phyloP scores from a whole-genome alignment of 1,140 invertebrate species.

The Proctacanthus coquilletti region DNA sequence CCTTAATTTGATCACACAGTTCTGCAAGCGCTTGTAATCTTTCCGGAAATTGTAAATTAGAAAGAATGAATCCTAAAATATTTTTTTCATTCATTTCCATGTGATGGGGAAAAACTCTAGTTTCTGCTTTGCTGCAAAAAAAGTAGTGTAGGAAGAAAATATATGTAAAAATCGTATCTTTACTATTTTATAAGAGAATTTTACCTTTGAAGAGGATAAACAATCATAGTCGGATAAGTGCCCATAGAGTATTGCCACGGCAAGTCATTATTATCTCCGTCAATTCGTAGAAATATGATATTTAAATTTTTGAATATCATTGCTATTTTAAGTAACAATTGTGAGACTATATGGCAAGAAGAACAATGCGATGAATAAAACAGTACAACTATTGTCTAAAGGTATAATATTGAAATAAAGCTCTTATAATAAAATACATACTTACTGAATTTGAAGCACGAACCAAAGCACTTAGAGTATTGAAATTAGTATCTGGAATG shows the following conservation, averaged over 20 bases:
- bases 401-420: conserved; percentile 14
- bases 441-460: too few relatives aligned
- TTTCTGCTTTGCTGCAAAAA: conserved; percentile 53
- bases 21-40: conserved; percentile 1
- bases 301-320: conserved; percentile 46
- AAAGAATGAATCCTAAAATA: conserved; percentile 54
- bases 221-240: conserved; percentile 55
- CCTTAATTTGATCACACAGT: too few relatives aligned
- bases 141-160: too few relatives aligned
- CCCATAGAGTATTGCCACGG: conserved; percentile 66
- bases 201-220: conserved; percentile 45
- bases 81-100: conserved; percentile 48
- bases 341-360: conserved; percentile 50
- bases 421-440: too few relatives aligned
- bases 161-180: conserved; percentile 5
- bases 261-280: conserved; percentile 63
- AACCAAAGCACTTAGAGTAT: too few relatives aligned
- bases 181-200: conserved; percentile 22
- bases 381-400: conserved; percentile 52
- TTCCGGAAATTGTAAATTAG: conserved; percentile 38
- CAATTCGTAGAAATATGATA: conserved; percentile 50
- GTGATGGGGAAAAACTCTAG: conserved; percentile 46
- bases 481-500: too few relatives aligned
- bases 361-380: conserved; percentile 55
- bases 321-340: conserved; percentile 35